phyloP scores from a whole-genome alignment of 1,140 invertebrate genomes.

The Brachionus koreanus region DNA sequence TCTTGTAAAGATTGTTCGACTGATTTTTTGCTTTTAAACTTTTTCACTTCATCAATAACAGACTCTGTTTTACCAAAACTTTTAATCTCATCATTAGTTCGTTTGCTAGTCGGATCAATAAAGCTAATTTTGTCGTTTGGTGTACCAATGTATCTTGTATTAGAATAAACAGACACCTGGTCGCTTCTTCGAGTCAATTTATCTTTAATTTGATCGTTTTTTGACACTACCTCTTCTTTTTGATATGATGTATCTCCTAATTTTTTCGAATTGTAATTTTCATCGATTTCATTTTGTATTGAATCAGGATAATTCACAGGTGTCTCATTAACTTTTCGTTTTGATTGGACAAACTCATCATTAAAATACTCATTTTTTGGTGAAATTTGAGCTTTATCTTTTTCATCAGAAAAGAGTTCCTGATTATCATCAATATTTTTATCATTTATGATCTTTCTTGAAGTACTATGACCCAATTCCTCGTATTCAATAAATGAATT shows the following conservation, averaged over 20 bases:
- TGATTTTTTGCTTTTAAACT: slow-evolving; percentile 22
- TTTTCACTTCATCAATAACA: slow-evolving; percentile 34
- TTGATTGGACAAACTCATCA: too few species aligned
- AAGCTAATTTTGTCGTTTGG: not conserved
- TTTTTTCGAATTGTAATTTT: too few species aligned
- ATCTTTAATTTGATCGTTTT: not conserved
- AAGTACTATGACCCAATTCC: not conserved
- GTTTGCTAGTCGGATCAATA: not conserved
- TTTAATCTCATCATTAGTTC: not conserved
- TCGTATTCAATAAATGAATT: not conserved
- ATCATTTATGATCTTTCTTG: not conserved
- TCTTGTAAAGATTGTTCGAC: slow-evolving; percentile 38
- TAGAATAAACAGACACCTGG: not conserved
- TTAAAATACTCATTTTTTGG: too few species aligned
- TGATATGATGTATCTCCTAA: too few species aligned
- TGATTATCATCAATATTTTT: not conserved
- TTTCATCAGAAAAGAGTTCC: not conserved
- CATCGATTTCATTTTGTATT: too few species aligned
- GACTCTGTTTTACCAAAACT: not conserved
- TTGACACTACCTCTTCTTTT: not conserved
- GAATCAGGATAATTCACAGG: too few species aligned
- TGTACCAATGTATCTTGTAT: not conserved
- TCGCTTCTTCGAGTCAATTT: not conserved
- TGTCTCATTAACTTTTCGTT: too few species aligned
- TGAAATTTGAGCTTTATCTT: not conserved